phyloP scores from a whole-genome alignment of 2,888 invertebrate species.

The Amblyteles armatorius region DNA sequence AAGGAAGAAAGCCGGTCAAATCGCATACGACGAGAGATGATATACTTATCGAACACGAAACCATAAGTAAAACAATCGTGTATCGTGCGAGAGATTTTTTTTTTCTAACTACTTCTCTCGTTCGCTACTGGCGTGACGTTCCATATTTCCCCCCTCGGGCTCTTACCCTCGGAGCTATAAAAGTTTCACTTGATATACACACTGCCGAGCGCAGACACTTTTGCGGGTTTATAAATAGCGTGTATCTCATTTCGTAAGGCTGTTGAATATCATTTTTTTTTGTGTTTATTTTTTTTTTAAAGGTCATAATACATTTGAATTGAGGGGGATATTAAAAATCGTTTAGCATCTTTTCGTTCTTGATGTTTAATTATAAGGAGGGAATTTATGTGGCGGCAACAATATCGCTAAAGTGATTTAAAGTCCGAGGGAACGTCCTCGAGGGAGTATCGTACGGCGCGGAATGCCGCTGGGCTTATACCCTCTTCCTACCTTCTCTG shows the following conservation, averaged over 20 bases:
- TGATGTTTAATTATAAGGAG: constrained; percentile 5
- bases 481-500: constrained; percentile 14
- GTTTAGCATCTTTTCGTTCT: constrained; percentile 2
- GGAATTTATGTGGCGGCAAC: neutral
- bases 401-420: constrained; percentile 31
- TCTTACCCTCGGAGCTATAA: constrained; percentile 11
- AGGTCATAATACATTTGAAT: neutral
- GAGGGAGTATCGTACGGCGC: constrained; percentile 51
- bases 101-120: constrained; percentile 1
- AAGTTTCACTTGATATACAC: constrained; percentile 37
- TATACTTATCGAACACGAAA: constrained; percentile 22
- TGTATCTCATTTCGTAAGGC: constrained; percentile 10
- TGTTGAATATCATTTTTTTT: neutral
- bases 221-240: neutral
- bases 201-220: neutral
- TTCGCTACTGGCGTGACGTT: constrained; percentile 29
- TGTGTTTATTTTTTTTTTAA: neutral
- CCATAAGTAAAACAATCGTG: constrained; percentile 10
- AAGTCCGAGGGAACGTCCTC: constrained; percentile 27
- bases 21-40: constrained; percentile 26
- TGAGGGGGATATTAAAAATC: constrained; percentile 15
- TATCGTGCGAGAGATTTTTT: constrained; percentile 25
- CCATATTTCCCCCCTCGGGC: constrained; percentile 7
- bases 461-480: constrained; percentile 45
- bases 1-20: constrained; percentile 55